phyloP scores from a whole-genome alignment of 2,113 vertebrate genomes.

The Beaufortia kweichowensis region DNA sequence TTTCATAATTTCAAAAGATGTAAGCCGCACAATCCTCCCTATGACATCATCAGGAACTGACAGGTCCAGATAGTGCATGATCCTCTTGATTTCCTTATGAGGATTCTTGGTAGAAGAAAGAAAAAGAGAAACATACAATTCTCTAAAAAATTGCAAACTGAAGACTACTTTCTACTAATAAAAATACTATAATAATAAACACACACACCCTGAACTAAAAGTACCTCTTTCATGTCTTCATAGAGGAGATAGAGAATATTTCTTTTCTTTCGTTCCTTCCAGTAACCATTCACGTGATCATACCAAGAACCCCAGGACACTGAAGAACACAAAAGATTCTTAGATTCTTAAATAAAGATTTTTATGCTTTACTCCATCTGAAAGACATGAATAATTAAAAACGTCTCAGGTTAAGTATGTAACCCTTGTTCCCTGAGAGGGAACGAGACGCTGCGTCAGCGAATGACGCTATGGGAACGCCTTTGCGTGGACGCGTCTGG shows the following conservation, averaged over 20 bases:
- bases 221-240: constrained; percentile 90
- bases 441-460: too few relatives aligned
- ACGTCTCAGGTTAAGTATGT: constrained; percentile 77
- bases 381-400: not conserved
- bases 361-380: too few relatives aligned
- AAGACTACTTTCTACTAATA: too few relatives aligned
- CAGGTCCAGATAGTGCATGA: constrained; percentile 75
- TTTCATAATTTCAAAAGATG: constrained; percentile 78
- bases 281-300: constrained; percentile 85
- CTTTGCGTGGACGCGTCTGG: too few relatives aligned
- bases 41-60: constrained; percentile 70
- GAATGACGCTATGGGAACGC: too few relatives aligned
- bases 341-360: too few relatives aligned
- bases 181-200: too few relatives aligned
- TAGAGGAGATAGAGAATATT: constrained; percentile 87
- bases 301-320: constrained; percentile 88
- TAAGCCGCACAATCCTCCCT: constrained; percentile 69
- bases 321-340: constrained; percentile 53
- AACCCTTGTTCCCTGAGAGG: too few relatives aligned
- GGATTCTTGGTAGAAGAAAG: constrained; percentile 68
- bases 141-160: too few relatives aligned
- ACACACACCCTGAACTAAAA: not conserved
- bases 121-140: too few relatives aligned
- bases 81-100: constrained; percentile 70
- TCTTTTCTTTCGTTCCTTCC: constrained; percentile 75